Base-by-base conservation (phyloP, 2,888 invertebrate genomes). In the Ennomos erosarius region DNA sequence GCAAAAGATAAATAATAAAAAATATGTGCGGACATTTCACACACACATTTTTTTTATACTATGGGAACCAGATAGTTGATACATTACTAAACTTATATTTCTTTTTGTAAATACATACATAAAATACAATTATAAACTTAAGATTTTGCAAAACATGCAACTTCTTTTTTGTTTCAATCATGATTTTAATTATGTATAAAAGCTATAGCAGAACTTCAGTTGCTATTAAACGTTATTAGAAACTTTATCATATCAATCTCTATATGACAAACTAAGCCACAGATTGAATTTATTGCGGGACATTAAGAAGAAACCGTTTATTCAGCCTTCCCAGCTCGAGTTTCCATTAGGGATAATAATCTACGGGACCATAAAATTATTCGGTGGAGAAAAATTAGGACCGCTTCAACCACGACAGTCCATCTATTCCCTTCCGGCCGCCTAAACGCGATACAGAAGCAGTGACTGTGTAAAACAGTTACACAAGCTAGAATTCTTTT, bases 301-400 rank as follows among this genome's bases (percentile, higher is more conserved):
- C 50, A 57, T 56, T 52, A 61, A 57, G 35, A 57, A 37, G 46
- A 47, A 60, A 58, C 54, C 48, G 53, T 60, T 42, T 55, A 60
- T 55, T 55, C 59, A 60, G 51, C 55, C 55, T 53, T 58, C 50
- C 46, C 57, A 56, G 58, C 44, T 59, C 60, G 38, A 55, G 52
- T 66, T 68, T 68, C 64, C 64, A 66, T 68, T 53, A 64, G 55
- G 54, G 56, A 62, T 60, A 55, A 60, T 60, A 65, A 64, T 64
- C 57, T 62, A 53, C 47, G 57, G 49, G 46, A 63, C 66, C 57
- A 43, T 74, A 78, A 82, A 86, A 85, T 82, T 79, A 81, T 81
- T 82, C 78, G 78, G 74, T 67, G 64, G 73, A 78, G 84, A 90
- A 89, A 91, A 87, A 88, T 88, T 87, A 82, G 86, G 75, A 76